phyloP scores from a whole-genome alignment of 2,888 invertebrate genomes.

The Acleris holmiana region DNA sequence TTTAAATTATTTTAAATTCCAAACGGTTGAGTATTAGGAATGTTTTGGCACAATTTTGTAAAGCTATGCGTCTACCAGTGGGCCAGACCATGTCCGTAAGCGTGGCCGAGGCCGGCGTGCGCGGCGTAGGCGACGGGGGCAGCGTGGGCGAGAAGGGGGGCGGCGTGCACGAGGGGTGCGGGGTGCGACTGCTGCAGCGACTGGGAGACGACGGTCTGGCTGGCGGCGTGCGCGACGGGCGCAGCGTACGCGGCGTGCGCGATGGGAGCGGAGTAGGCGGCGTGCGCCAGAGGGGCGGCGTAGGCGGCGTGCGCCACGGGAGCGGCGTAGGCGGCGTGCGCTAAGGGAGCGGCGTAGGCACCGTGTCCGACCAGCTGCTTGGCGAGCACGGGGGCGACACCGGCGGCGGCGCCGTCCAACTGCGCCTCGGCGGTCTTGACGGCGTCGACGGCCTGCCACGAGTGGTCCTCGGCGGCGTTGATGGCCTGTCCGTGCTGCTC shows the following conservation, averaged over 20 bases:
- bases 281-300: conserved; percentile 29
- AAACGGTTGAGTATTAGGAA: conserved; percentile 34
- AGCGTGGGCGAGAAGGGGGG: conserved; percentile 42
- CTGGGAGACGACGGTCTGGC: conserved; percentile 27
- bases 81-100: conserved; percentile 20
- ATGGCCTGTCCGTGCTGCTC: conserved; percentile 75
- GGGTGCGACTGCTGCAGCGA: conserved; percentile 27
- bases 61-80: conserved; percentile 33
- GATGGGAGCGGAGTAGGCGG: conserved; percentile 60
- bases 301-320: conserved; percentile 41
- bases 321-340: conserved; percentile 74
- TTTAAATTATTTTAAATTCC: conserved; percentile 24
- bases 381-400: conserved; percentile 73
- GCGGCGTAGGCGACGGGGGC: conserved; percentile 27
- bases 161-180: conserved; percentile 33
- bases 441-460: conserved; percentile 77
- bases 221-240: conserved; percentile 20
- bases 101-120: conserved; percentile 20
- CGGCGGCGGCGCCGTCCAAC: conserved; percentile 77
- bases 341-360: conserved; percentile 31
- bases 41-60: conserved; percentile 31
- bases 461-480: conserved; percentile 79
- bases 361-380: conserved; percentile 72
- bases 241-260: conserved; percentile 37
- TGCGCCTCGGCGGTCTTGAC: conserved; percentile 75